phyloP scores from a whole-genome alignment of 2,888 invertebrate genomes.

The Coecobrya sp. region DNA sequence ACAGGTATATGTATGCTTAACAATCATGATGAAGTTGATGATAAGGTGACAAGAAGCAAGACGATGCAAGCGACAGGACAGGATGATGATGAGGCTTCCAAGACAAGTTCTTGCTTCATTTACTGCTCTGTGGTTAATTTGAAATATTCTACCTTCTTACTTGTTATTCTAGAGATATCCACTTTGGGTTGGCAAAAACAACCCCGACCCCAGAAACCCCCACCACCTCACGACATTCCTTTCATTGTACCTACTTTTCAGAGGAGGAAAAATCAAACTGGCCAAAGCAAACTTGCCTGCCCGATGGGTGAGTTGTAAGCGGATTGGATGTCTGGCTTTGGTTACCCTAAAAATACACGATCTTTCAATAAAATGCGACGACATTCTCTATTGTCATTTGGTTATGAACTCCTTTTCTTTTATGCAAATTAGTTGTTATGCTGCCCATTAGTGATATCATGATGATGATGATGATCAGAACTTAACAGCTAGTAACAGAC shows the following conservation, averaged over 20 bases:
- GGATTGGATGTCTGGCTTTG: neutral
- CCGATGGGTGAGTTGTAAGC: neutral
- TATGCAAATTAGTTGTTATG: conserved; percentile 71
- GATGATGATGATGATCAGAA: neutral
- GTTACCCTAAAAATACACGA: conserved; percentile 4
- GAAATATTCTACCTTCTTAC: neutral
- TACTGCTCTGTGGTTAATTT: neutral
- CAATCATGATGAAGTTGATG: neutral
- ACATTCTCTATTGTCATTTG: neutral
- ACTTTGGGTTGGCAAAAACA: conserved; percentile 29
- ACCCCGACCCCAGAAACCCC: conserved; percentile 8
- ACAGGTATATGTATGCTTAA: neutral
- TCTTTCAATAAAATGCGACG: neutral
- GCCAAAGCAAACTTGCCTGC: neutral
- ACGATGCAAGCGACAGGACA: neutral
- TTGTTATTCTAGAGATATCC: neutral
- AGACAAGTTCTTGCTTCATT: conserved; percentile 70
- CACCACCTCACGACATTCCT: conserved; percentile 7
- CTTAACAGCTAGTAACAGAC: neutral
- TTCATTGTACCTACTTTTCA: conserved; percentile 4
- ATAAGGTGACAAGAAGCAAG: conserved; percentile 36
- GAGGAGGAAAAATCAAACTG: conserved; percentile 19
- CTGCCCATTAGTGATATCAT: neutral
- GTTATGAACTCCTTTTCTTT: conserved; percentile 59
- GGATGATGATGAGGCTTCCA: conserved; percentile 55